These are phyloP conservation scores for Galerucella calmariensis DNA, from an alignment of 2,888 invertebrate genomes.

Conservation along the genomic window DNA sequence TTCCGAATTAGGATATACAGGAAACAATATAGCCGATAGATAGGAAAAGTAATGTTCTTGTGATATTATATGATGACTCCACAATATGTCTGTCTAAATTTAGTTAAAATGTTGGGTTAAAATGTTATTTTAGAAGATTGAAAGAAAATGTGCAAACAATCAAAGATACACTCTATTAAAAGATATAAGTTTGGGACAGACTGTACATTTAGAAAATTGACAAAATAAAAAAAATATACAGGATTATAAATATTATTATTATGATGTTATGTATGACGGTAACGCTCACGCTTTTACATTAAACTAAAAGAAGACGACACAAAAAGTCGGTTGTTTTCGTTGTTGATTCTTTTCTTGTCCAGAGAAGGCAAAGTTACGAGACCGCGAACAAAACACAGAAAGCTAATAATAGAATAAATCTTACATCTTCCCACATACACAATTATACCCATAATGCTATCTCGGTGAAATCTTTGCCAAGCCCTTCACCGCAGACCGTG, in stretches of 20 bases:
- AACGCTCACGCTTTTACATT: slow-evolving; percentile 1
- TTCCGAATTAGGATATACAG: too few species aligned
- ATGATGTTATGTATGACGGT: background rate
- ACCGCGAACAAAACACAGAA: slow-evolving; percentile 36
- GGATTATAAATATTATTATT: background rate
- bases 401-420: slow-evolving; percentile 44
- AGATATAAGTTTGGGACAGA: too few species aligned
- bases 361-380: slow-evolving; percentile 31
- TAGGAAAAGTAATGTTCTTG: too few species aligned
- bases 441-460: slow-evolving; percentile 37
- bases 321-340: slow-evolving; percentile 23
- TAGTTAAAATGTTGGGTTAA: too few species aligned
- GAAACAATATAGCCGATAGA: too few species aligned
- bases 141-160: too few species aligned
- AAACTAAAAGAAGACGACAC: slow-evolving; percentile 16
- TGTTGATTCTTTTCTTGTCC: slow-evolving; percentile 20
- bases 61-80: too few species aligned
- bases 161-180: too few species aligned
- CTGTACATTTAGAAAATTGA: background rate
- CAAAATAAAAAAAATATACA: background rate
- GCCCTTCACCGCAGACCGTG: slow-evolving; percentile 38
- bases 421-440: slow-evolving; percentile 42
- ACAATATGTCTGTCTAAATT: too few species aligned
- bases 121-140: too few species aligned
- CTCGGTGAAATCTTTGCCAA: slow-evolving; percentile 43